These are phyloP conservation scores for Carabus problematicus DNA, from an alignment of 2,888 invertebrate genomes.

Conservation along the genomic window DNA sequence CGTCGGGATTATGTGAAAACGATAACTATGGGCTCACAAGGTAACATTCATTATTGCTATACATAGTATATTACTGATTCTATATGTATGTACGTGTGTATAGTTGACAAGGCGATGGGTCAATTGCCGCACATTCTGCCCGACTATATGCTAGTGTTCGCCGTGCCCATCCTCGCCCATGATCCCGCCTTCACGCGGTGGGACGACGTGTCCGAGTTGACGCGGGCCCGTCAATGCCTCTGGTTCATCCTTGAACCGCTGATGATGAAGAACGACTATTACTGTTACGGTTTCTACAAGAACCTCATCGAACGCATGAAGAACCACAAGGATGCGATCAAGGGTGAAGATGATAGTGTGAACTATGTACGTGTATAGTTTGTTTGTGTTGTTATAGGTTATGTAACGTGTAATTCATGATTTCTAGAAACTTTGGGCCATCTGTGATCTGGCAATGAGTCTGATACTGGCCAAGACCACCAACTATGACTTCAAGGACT, in stretches of 20 bases:
- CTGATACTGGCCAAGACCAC: constrained; percentile 87
- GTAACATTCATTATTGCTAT: constrained; percentile 53
- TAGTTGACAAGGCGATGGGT: constrained; percentile 73
- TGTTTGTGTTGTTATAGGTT: constrained; percentile 6
- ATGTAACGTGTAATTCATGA: constrained; percentile 27
- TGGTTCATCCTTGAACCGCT: constrained; percentile 96
- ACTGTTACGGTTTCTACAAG: constrained; percentile 94
- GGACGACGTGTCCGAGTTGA: constrained; percentile 79
- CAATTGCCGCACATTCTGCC: constrained; percentile 90
- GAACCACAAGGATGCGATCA: constrained; percentile 87
- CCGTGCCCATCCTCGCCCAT: constrained; percentile 95
- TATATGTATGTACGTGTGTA: not conserved
- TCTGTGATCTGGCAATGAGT: constrained; percentile 93
- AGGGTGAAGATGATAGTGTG: constrained; percentile 80
- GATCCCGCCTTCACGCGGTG: constrained; percentile 83
- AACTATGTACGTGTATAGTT: constrained; percentile 70
- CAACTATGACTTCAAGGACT: constrained; percentile 89
- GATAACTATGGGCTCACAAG: constrained; percentile 74
- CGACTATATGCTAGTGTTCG: constrained; percentile 96
- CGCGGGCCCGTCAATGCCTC: constrained; percentile 82
- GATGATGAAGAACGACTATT: constrained; percentile 91
- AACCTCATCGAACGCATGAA: constrained; percentile 94
- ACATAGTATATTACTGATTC: no score
- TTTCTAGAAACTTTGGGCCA: constrained; percentile 91
- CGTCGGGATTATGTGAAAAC: constrained; percentile 91